A percentile compares a stretch with the other conserved stretches of the same genome.
phyloP scores from a whole-genome alignment of 2,888 invertebrate species.

The Reticulitermes lucifugus region DNA sequence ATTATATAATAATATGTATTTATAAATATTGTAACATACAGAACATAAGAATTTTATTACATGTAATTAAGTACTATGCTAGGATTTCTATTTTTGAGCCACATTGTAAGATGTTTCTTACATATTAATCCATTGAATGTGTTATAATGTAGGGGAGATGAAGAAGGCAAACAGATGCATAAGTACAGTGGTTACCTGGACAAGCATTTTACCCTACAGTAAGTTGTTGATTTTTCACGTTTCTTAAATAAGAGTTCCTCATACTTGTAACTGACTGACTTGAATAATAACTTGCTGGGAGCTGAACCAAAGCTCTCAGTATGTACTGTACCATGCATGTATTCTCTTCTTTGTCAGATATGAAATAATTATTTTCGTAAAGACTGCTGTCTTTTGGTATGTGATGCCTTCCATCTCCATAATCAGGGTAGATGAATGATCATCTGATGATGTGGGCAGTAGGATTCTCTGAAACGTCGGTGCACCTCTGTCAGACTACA shows the following conservation, averaged over 20 bases:
- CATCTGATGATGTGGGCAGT: too few species aligned
- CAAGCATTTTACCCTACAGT: conserved; percentile 29
- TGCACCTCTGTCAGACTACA: too few species aligned
- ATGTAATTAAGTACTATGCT: neutral
- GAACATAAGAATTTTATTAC: conserved; percentile 1
- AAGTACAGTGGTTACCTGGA: conserved; percentile 2
- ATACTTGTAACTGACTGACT: conserved; percentile 36
- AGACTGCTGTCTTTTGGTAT: too few species aligned
- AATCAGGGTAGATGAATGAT: too few species aligned
- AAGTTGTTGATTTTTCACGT: conserved; percentile 31
- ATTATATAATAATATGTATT: conserved; percentile 20
- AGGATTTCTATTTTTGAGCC: conserved; percentile 21
- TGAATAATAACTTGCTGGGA: conserved; percentile 35
- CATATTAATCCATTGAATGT: neutral
- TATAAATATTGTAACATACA: conserved; percentile 23
- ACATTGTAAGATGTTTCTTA: conserved; percentile 2
- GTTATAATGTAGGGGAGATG: neutral
- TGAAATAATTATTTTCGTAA: neutral
- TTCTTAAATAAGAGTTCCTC: conserved; percentile 39
- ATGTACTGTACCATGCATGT: conserved; percentile 41
- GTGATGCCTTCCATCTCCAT: too few species aligned
- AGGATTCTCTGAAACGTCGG: too few species aligned
- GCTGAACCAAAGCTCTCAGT: conserved; percentile 39
- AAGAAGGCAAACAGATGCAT: conserved; percentile 2
- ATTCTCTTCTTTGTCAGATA: conserved; percentile 17